phyloP scores from a whole-genome alignment of 2,888 invertebrate genomes.

The Geotrupes spiniger region DNA sequence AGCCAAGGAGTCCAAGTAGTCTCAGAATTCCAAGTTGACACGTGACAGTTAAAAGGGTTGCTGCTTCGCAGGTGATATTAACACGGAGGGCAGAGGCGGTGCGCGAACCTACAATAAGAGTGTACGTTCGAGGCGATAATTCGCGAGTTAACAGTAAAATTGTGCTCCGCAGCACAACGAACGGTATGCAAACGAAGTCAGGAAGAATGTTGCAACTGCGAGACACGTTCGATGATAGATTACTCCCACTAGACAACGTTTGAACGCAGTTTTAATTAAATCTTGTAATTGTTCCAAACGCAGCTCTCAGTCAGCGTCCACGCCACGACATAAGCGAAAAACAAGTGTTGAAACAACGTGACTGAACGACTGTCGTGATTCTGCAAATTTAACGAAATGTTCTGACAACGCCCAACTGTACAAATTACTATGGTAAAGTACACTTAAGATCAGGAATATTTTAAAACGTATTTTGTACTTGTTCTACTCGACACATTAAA shows the following conservation, averaged over 20 bases:
- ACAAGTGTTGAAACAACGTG: constrained; percentile 49
- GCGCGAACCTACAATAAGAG: constrained; percentile 1
- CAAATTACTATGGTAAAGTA: constrained; percentile 22
- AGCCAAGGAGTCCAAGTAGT: constrained; percentile 37
- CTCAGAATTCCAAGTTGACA: constrained; percentile 44
- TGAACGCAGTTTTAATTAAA: constrained; percentile 54
- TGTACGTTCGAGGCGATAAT: constrained; percentile 13
- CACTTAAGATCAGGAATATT: constrained; percentile 17
- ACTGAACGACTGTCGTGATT: constrained; percentile 50
- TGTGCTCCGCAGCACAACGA: constrained; percentile 16
- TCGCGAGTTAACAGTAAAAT: neutral
- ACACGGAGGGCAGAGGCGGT: constrained; percentile 14
- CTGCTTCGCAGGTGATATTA: constrained; percentile 19
- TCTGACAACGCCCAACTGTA: constrained; percentile 41
- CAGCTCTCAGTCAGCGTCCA: constrained; percentile 28
- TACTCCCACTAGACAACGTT: constrained; percentile 49
- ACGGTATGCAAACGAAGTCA: constrained; percentile 46
- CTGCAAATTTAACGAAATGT: constrained; percentile 46
- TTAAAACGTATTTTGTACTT: constrained; percentile 13
- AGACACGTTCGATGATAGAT: constrained; percentile 49
- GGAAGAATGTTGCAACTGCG: constrained; percentile 45
- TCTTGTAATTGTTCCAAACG: constrained; percentile 52
- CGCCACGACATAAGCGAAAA: constrained; percentile 43
- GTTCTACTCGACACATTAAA: too few relatives aligned
- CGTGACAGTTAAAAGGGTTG: constrained; percentile 47